Conservation (phyloP, 2,888 invertebrate species). For the Pseudococcus viburni region DNA sequence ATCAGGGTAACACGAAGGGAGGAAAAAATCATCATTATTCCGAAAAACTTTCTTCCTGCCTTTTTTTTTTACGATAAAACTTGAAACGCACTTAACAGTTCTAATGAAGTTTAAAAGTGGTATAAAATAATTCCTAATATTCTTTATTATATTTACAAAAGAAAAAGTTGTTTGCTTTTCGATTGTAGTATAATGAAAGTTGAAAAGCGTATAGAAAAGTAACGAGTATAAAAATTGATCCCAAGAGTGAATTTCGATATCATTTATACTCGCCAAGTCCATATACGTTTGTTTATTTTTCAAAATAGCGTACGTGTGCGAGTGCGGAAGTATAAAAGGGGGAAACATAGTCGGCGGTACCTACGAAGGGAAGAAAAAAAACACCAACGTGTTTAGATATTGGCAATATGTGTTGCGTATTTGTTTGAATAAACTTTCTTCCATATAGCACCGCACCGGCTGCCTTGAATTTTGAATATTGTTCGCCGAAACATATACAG, state of each 20-base stretch:
- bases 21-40: neutral
- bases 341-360: neutral
- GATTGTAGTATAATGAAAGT: conserved; percentile 19
- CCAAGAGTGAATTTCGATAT: conserved; percentile 44
- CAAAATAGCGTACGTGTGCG: neutral
- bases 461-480: conserved; percentile 27
- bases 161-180: conserved; percentile 35
- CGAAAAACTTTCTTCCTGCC: neutral
- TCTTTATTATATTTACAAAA: conserved; percentile 43
- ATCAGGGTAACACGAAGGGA: neutral
- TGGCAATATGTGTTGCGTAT: conserved; percentile 18
- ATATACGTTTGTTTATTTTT: conserved; percentile 36
- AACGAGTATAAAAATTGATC: conserved; percentile 34
- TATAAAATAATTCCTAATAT: conserved; percentile 39
- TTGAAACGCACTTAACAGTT: neutral
- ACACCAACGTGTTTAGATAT: conserved; percentile 26
- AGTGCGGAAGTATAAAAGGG: neutral
- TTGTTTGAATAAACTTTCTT: conserved; percentile 30
- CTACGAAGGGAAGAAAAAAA: neutral
- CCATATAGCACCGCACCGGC: neutral
- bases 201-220: conserved; percentile 20
- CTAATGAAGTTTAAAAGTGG: conserved; percentile 42
- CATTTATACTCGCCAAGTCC: conserved; percentile 26
- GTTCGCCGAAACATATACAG: conserved; percentile 12
- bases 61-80: conserved; percentile 13